Conservation (phyloP, 2,113 vertebrate genomes). For the Bagarius yarrelli region DNA sequence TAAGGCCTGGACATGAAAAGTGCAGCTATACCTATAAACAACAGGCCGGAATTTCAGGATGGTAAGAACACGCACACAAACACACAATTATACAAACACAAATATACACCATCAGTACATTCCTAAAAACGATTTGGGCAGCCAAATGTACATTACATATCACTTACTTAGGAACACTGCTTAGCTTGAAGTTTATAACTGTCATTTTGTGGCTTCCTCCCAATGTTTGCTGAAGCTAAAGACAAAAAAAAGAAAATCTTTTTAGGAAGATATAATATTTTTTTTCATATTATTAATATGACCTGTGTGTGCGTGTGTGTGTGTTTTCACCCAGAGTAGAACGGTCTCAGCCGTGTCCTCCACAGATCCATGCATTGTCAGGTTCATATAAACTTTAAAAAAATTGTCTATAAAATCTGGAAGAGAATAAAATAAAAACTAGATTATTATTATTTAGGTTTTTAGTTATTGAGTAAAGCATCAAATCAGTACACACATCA, state of each 20-base stretch:
- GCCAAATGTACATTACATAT: neutral
- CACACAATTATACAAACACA: too few relatives aligned
- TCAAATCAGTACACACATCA: neutral
- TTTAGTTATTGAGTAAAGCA: neutral
- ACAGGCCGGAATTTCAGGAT: neutral
- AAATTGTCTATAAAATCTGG: slow-evolving; percentile 58
- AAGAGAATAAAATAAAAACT: neutral
- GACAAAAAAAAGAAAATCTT: neutral
- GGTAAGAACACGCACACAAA: neutral
- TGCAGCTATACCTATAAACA: slow-evolving; percentile 58
- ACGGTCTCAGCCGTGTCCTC: slow-evolving; percentile 45
- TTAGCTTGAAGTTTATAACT: slow-evolving; percentile 31
- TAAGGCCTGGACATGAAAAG: slow-evolving; percentile 62
- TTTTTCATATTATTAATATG: too few relatives aligned
- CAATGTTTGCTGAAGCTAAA: slow-evolving; percentile 47
- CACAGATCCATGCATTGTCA: slow-evolving; percentile 49
- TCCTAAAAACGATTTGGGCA: neutral
- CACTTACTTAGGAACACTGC: slow-evolving; percentile 27
- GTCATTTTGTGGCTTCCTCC: neutral
- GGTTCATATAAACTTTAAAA: slow-evolving; percentile 58
- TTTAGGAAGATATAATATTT: neutral
- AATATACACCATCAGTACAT: neutral
- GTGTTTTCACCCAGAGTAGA: slow-evolving; percentile 61
- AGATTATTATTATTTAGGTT: neutral
- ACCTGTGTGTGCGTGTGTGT: slow-evolving; percentile 13